A percentile compares a stretch with the other conserved stretches of the same genome.
These are phyloP conservation scores for Thera obeliscata DNA, from an alignment of 2,888 invertebrate genomes.

Conservation along the genomic window DNA sequence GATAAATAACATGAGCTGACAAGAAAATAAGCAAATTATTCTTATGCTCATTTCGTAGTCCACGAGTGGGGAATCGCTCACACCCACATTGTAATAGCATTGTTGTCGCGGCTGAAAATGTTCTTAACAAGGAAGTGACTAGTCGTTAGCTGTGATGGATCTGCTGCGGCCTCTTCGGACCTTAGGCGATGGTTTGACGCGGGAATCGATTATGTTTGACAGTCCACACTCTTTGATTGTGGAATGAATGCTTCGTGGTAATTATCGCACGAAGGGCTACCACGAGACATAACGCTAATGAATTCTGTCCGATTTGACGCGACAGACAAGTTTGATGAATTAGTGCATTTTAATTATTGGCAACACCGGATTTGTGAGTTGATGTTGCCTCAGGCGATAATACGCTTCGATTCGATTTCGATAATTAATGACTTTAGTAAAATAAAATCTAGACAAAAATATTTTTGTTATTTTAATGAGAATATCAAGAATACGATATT, in stretches of 20 bases:
- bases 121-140: constrained; percentile 56
- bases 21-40: constrained; percentile 24
- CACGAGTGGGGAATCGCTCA: constrained; percentile 48
- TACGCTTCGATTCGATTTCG: constrained; percentile 51
- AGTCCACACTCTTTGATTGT: constrained; percentile 69
- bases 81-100: constrained; percentile 51
- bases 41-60: constrained; percentile 50
- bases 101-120: constrained; percentile 58
- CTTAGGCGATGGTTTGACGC: constrained; percentile 62
- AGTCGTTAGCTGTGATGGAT: constrained; percentile 68
- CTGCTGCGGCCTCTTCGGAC: constrained; percentile 56
- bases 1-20: constrained; percentile 20
- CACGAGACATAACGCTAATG: constrained; percentile 73
- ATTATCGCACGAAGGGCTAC: constrained; percentile 62
- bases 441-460: constrained; percentile 40
- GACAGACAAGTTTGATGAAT: constrained; percentile 61
- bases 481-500: constrained; percentile 37
- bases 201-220: constrained; percentile 78
- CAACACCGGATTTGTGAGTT: constrained; percentile 45
- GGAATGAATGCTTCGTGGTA: constrained; percentile 65
- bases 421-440: constrained; percentile 57
- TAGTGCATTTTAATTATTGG: constrained; percentile 66
- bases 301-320: constrained; percentile 74
- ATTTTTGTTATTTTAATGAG: constrained; percentile 34
- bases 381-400: constrained; percentile 51